Evolutionary conservation across 1,140 invertebrate genomes (phyloP), one percentile per base, ranked within the genome.

Genomic region (Drosophila sturtevanti): DNA sequence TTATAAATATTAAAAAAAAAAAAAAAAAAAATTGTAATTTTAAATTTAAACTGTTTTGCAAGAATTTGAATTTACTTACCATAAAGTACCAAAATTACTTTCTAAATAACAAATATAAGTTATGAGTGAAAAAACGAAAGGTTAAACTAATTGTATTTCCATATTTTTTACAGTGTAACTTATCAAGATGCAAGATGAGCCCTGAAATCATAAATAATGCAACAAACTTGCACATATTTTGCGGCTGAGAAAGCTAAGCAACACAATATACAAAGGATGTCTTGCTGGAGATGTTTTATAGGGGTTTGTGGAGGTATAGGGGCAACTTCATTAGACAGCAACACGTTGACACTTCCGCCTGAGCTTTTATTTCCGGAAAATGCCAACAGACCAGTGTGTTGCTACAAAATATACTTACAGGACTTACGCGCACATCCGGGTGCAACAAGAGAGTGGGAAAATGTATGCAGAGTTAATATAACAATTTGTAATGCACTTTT

Each of bases 211-310:
- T 79, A 72, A 86, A 63, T 71, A 77, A 71, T 74, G 79, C 72
- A 79, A 81, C 75, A 73, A 79, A 65, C 68, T 79, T 79, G 72
- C 44, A 60, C 74, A 81, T 81, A 81, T 78, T 81, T 79, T 74
- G 71, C 44, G 71, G 63, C 77, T 14, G 38, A 74, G 58, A 10
- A 63, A 34, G 52, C 62, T 35, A 65, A 62, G 67, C 67, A 82
- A 54, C 31, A 62, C 24, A 24, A 48, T 21, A 7, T 61, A 27
- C 16, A 22, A 41, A 51, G 14, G 34, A 27, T 22, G 58, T 31
- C n/a, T n/a, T 21, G 9, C 9, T 21, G 9, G 9, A 7, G 41
- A 9, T 10, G 41, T 3, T 16, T 6, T 31, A 31, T 24, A 31
- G 16, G 7, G 14, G 5, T 0, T 31, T 24, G 2, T 14, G 10